These are phyloP conservation scores for Acronicta psi DNA, from an alignment of 2,888 invertebrate species.

Conservation along the genomic window DNA sequence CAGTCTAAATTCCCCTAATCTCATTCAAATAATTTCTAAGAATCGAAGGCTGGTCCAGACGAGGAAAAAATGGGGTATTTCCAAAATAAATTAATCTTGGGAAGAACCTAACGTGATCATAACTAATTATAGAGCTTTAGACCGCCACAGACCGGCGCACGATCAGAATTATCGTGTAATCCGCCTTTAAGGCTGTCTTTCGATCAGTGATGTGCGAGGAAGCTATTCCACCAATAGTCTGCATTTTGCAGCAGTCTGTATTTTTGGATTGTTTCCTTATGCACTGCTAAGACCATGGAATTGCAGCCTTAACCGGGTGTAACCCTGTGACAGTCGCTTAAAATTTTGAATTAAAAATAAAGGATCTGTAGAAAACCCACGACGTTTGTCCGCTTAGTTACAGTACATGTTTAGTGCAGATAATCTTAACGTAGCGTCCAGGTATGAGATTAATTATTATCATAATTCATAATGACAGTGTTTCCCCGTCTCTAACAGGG, in stretches of 20 bases:
- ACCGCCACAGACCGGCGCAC: conserved; percentile 6
- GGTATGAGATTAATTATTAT: no score
- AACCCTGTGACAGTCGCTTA: conserved; percentile 14
- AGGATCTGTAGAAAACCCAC: conserved; percentile 7
- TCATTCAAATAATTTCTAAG: conserved; percentile 19
- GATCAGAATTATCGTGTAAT: conserved; percentile 40
- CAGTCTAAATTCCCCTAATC: conserved; percentile 1
- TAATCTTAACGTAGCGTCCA: no score
- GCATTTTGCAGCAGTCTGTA: no score
- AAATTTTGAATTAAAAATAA: conserved; percentile 28
- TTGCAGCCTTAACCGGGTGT: conserved; percentile 34
- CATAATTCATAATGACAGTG: no score
- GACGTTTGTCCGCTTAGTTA: no score
- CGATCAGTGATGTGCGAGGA: no score
- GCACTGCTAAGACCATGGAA: no score
- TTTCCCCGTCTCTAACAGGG: no score
- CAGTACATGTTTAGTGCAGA: no score
- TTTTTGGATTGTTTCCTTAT: no score
- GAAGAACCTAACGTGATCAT: conserved; percentile 2
- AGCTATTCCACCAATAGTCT: no score
- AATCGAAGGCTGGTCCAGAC: conserved; percentile 3
- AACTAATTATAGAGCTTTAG: conserved; percentile 24
- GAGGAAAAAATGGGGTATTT: conserved; percentile 37
- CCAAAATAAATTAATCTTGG: conserved; percentile 27
- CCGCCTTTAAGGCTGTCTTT: conserved; percentile 39